phyloP scores from a whole-genome alignment of 2,888 invertebrate species.

The Dione vanillae region DNA sequence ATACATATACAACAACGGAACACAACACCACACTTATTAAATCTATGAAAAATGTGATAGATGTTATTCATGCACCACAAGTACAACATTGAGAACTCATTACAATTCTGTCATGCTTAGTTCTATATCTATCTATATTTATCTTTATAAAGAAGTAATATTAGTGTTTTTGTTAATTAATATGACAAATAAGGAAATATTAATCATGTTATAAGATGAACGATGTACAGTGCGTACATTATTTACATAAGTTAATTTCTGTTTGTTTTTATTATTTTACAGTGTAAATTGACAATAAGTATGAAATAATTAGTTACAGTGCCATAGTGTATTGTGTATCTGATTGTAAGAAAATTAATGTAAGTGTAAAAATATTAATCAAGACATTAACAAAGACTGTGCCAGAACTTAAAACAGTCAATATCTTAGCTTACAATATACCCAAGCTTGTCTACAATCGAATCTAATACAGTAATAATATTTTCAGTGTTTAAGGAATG shows the following conservation, averaged over 20 bases:
- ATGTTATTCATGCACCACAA: constrained; percentile 84
- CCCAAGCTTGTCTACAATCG: constrained; percentile 60
- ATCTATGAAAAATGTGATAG: constrained; percentile 66
- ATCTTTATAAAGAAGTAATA: not conserved
- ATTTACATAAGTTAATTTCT: constrained; percentile 17
- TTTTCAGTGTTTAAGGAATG: constrained; percentile 24
- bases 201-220: constrained; percentile 8
- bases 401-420: constrained; percentile 30
- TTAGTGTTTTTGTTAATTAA: not conserved
- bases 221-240: constrained; percentile 23
- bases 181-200: not conserved
- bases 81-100: constrained; percentile 55
- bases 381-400: constrained; percentile 16
- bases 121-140: constrained; percentile 28
- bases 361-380: constrained; percentile 5
- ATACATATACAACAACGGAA: constrained; percentile 59
- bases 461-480: constrained; percentile 34
- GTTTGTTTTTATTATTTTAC: not conserved
- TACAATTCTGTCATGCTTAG: constrained; percentile 44
- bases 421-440: constrained; percentile 57
- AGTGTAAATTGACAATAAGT: not conserved
- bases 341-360: constrained; percentile 11
- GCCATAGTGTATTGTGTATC: constrained; percentile 31
- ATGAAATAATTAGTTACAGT: constrained; percentile 16
- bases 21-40: constrained; percentile 79